Conservation (phyloP, 2,113 vertebrate genomes). For the Elachura formosa region DNA sequence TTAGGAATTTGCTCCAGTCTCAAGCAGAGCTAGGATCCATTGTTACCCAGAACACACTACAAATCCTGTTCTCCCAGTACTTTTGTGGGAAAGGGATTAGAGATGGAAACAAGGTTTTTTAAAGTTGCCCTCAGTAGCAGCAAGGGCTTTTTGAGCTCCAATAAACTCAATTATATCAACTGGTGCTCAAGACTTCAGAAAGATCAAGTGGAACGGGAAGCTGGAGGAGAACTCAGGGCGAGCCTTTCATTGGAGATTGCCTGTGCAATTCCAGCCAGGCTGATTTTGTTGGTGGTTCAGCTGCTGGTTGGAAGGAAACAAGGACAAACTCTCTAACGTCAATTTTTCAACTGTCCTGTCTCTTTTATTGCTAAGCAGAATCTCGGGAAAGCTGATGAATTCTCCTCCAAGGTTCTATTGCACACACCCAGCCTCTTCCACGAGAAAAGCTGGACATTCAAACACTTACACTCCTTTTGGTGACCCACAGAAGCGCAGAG, state of each 20-base stretch:
- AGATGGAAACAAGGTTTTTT: neutral
- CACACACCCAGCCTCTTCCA: rapidly evolving
- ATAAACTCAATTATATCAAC: conserved; percentile 53
- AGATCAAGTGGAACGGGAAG: conserved; percentile 2
- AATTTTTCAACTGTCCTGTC: neutral
- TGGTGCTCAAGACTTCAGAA: neutral
- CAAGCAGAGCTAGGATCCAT: neutral
- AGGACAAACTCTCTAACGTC: neutral
- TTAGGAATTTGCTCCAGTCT: neutral
- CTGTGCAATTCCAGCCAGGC: neutral
- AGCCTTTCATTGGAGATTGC: neutral
- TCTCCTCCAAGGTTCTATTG: neutral
- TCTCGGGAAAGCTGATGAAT: neutral
- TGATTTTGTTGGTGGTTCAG: neutral
- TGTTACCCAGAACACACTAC: neutral
- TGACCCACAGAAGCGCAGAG: neutral
- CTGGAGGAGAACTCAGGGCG: neutral
- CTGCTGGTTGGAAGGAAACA: neutral
- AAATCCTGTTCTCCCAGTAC: conserved; percentile 20
- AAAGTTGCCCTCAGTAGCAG: neutral
- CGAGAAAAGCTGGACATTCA: neutral
- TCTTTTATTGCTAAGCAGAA: neutral
- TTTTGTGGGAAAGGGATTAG: conserved; percentile 2
- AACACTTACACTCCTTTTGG: neutral
- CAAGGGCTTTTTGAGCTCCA: neutral